Evolutionary conservation across 2,797 vertebrate genomes (phyloP).

Genomic region (Lacerta agilis): DNA sequence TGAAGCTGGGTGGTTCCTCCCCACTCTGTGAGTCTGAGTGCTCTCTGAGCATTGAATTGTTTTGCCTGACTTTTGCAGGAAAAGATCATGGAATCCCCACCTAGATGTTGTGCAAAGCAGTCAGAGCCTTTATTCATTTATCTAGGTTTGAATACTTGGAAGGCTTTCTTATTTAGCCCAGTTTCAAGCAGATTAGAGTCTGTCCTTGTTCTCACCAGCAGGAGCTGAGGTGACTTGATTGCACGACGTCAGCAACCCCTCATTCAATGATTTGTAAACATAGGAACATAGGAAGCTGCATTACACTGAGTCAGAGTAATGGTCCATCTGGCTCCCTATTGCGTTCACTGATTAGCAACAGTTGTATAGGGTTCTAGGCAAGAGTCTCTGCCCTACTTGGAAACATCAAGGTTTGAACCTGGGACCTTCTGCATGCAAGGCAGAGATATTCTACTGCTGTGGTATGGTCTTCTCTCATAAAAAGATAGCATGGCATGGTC

Average conservation of each 20-base stretch:
- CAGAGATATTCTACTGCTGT: no score
- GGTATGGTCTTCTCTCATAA: no score
- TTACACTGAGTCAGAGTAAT: no score
- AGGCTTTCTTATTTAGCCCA: neutral
- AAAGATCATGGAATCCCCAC: slow-evolving; percentile 36
- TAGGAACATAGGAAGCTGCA: no score
- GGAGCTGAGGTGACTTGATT: neutral
- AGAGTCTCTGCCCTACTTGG: no score
- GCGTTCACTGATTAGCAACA: no score
- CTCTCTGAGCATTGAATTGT: neutral
- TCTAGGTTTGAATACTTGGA: neutral
- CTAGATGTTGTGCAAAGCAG: neutral
- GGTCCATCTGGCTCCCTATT: no score
- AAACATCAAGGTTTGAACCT: no score
- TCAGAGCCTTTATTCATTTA: neutral
- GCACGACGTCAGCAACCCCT: neutral
- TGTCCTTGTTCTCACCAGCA: neutral
- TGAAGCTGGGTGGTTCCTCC: neutral
- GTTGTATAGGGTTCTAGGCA: no score
- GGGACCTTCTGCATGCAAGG: no score
- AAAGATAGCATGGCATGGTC: no score
- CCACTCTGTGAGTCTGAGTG: neutral
- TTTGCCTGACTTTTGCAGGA: neutral
- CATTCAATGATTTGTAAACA: neutral
- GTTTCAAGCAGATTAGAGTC: neutral